phyloP scores from a whole-genome alignment of 2,113 vertebrate species.

The Polypterus bichir region DNA sequence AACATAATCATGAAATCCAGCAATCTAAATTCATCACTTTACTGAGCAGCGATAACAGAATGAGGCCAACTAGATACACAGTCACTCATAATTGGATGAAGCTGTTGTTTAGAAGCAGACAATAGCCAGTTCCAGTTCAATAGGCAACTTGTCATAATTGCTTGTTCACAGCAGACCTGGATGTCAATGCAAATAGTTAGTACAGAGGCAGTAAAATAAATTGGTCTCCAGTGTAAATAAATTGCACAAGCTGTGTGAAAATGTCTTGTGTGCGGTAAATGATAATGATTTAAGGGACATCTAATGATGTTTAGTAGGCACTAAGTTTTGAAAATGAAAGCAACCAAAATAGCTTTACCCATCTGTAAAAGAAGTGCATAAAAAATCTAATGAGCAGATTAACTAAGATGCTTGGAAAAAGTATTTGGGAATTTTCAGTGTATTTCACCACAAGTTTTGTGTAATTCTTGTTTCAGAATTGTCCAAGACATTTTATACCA shows the following conservation, averaged over 20 bases:
- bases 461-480: too few species aligned
- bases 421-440: too few species aligned
- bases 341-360: too few species aligned
- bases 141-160: constrained; percentile 72
- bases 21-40: constrained; percentile 24
- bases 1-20: constrained; percentile 21
- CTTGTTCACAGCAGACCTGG: constrained; percentile 57
- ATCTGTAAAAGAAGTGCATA: too few species aligned
- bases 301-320: constrained; percentile 32
- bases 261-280: constrained; percentile 43
- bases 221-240: constrained; percentile 72
- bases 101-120: constrained; percentile 52
- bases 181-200: constrained; percentile 63
- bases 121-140: constrained; percentile 64
- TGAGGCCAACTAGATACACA: constrained; percentile 29
- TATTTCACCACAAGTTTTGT: too few species aligned
- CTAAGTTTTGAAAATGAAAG: too few species aligned
- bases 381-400: too few species aligned
- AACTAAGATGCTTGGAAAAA: too few species aligned
- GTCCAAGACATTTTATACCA: too few species aligned
- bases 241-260: constrained; percentile 43
- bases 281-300: constrained; percentile 46
- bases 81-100: constrained; percentile 61
- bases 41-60: constrained; percentile 18
- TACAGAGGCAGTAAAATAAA: constrained; percentile 55